phyloP scores from a whole-genome alignment of 2,888 invertebrate species.

The Apamea crenata region DNA sequence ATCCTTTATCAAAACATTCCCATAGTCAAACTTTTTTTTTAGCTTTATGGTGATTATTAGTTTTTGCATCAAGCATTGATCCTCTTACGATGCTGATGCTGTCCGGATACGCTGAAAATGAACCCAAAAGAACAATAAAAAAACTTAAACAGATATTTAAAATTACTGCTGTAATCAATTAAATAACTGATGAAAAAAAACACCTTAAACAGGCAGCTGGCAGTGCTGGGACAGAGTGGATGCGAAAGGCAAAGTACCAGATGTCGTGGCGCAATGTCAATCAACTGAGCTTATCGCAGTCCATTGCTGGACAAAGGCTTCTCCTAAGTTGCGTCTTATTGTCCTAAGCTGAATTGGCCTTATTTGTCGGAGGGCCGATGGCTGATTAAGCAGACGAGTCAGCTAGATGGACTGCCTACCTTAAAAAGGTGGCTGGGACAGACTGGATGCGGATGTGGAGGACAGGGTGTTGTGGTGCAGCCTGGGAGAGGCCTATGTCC shows the following conservation, averaged over 20 bases:
- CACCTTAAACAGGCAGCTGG: too few relatives aligned
- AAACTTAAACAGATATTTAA: not conserved
- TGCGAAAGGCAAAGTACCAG: too few relatives aligned
- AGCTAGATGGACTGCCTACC: not conserved
- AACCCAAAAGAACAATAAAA: not conserved
- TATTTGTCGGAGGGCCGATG: not conserved
- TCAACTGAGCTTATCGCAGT: not conserved
- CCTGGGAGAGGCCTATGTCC: not conserved
- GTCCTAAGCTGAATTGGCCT: not conserved
- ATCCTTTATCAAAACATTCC: constrained; percentile 8
- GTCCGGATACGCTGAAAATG: not conserved
- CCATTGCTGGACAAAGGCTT: not conserved
- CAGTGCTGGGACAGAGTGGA: too few relatives aligned
- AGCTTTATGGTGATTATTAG: not conserved
- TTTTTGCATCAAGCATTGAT: not conserved
- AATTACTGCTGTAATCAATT: not conserved
- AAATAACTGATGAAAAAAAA: too few relatives aligned
- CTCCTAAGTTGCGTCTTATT: not conserved
- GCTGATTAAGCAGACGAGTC: not conserved
- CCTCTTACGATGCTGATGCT: not conserved
- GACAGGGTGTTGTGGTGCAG: not conserved
- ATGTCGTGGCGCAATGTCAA: too few relatives aligned
- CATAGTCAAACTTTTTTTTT: constrained; percentile 1
- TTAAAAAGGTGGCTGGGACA: not conserved
- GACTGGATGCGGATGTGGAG: not conserved